phyloP scores from a whole-genome alignment of 2,113 vertebrate genomes.

The Motacilla alba region DNA sequence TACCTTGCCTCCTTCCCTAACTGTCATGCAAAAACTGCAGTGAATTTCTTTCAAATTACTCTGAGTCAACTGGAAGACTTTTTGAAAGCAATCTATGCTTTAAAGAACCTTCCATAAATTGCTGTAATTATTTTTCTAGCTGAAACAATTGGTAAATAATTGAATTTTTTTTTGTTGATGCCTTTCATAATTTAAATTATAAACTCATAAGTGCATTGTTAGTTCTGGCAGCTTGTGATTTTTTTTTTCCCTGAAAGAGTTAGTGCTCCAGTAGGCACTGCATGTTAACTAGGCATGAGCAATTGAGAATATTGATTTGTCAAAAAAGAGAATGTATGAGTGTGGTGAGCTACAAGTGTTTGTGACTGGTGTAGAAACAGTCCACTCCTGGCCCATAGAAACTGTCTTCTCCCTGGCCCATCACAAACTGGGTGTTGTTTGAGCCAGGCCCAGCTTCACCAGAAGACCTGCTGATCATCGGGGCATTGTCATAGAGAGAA shows the following conservation, averaged over 20 bases:
- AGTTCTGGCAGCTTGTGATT: not conserved
- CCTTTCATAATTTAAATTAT: conserved; percentile 25
- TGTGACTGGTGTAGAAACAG: not conserved
- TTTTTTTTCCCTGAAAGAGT: not conserved
- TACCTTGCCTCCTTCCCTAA: not conserved
- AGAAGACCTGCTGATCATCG: not conserved
- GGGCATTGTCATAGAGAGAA: not conserved
- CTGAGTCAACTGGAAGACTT: not conserved
- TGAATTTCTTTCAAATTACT: not conserved
- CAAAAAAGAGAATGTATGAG: not conserved
- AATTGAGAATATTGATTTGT: not conserved
- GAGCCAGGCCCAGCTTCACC: not conserved
- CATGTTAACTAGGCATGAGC: not conserved
- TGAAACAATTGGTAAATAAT: conserved; percentile 61
- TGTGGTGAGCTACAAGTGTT: not conserved
- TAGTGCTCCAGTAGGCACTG: not conserved
- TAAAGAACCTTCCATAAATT: conserved; percentile 5
- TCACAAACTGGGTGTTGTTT: not conserved
- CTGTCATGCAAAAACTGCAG: not conserved
- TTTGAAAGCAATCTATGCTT: not conserved
- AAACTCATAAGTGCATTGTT: conserved; percentile 36
- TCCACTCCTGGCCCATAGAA: too few species aligned
- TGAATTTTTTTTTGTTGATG: not conserved
- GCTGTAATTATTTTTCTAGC: conserved; percentile 25
- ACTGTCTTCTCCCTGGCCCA: not conserved